Evolutionary conservation across 2,797 vertebrate genomes (phyloP).

Genomic region (Falco berigora): DNA sequence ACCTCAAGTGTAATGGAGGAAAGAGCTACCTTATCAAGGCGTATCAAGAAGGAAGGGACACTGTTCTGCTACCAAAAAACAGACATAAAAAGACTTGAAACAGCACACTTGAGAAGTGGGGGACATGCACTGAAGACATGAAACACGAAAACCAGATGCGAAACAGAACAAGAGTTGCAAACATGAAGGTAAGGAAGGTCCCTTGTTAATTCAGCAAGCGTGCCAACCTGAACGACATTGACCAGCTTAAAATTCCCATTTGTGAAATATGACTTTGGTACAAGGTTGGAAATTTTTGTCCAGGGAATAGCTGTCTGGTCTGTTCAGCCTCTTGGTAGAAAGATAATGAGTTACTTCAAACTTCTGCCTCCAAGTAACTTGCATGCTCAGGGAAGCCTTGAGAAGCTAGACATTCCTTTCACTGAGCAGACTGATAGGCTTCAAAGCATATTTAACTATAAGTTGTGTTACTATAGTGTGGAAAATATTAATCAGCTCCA

Average conservation of each 20-base stretch:
- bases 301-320: not conserved
- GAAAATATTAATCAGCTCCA: conserved; percentile 23
- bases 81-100: not conserved
- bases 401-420: conserved; percentile 40
- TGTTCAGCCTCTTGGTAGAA: not conserved
- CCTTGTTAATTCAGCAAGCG: not conserved
- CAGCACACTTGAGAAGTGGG: not conserved
- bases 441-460: conserved; percentile 30
- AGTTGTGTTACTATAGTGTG: not conserved
- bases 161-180: not conserved
- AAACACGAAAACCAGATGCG: not conserved
- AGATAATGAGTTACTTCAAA: not conserved
- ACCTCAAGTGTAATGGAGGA: not conserved
- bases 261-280: not conserved
- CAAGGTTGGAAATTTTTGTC: not conserved
- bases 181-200: not conserved
- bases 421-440: not conserved
- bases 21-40: not conserved
- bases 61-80: not conserved
- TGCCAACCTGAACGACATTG: not conserved
- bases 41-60: not conserved
- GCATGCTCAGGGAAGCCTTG: not conserved
- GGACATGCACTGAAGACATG: not conserved
- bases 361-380: not conserved
- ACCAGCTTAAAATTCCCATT: not conserved